phyloP scores from a whole-genome alignment of 2,113 vertebrate genomes.

The Zosterops lateralis region DNA sequence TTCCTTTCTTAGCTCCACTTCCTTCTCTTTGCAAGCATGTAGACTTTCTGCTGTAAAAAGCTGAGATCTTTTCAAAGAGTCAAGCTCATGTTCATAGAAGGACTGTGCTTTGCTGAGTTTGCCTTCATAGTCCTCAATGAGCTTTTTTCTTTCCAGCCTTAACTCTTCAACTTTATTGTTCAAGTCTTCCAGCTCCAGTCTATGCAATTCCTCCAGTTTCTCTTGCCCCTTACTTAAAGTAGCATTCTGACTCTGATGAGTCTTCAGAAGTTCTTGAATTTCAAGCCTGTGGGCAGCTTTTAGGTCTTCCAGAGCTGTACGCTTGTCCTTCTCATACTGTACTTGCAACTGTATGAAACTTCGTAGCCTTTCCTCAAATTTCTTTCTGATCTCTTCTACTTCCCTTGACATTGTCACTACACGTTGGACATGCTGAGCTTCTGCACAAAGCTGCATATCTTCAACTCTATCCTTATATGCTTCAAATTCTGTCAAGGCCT shows the following conservation, averaged over 20 bases:
- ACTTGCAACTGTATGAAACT: conserved; percentile 88
- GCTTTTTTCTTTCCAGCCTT: conserved; percentile 87
- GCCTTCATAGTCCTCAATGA: conserved; percentile 94
- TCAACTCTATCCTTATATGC: conserved; percentile 93
- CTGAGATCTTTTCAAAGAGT: conserved; percentile 95
- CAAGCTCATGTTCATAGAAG: conserved; percentile 94
- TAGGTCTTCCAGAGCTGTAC: conserved; percentile 85
- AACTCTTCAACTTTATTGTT: conserved; percentile 87
- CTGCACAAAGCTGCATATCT: conserved; percentile 95
- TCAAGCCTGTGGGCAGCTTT: conserved; percentile 85
- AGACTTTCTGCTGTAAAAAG: conserved; percentile 94
- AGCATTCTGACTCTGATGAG: conserved; percentile 88
- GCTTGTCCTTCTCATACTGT: conserved; percentile 94
- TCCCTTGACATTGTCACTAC: conserved; percentile 96
- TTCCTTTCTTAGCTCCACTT: conserved; percentile 90
- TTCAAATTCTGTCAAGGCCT: conserved; percentile 94
- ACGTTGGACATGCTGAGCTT: conserved; percentile 95
- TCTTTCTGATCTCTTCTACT: conserved; percentile 95
- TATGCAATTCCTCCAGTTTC: conserved; percentile 86
- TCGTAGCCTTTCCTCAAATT: conserved; percentile 91
- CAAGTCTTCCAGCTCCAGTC: conserved; percentile 86
- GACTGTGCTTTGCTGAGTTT: conserved; percentile 95
- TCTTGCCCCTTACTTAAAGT: conserved; percentile 90
- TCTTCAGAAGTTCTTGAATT: conserved; percentile 90
- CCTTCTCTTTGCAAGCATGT: conserved; percentile 93